Base-by-base conservation (phyloP, 2,797 vertebrate species). In the Hoplostethus mediterraneus region DNA sequence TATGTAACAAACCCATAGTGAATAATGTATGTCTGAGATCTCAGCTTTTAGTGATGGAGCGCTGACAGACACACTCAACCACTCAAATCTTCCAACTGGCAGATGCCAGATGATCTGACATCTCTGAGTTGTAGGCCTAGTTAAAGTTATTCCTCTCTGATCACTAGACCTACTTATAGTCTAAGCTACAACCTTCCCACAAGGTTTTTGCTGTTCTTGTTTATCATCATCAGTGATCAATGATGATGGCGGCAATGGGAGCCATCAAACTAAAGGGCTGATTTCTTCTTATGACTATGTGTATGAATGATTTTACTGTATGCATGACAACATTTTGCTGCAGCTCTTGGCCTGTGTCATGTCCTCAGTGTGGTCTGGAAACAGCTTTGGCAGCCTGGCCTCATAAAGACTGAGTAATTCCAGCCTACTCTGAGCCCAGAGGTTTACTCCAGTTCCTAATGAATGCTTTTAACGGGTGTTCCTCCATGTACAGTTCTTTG, bases 401-500 rank as follows among this genome's bases (percentile, higher is more conserved):
- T 76, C 84, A 73, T 78, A 80, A 80, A 81, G 54, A 40, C 52
- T 5, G 63, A 84, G 69, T 81, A 25, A 68, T 75, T 84, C 76
- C 77, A 82, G 64, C 52, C 28, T 45, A 16, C 38, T 71, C 44
- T 28, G 67, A 72, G 63, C 62, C 63, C 65, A 55, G 67, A 84
- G 72, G 71, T 88, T 82, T 75, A 81, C 65, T 77, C 84, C 73
- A 71, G 73, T 57, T 71, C 44, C 70, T 80, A 74, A 78, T 81
- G 65, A 86, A 85, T 48, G 68, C 63, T 73, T 89, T 79, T 38
- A 81, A 68, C 61, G 45, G 63, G 73, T 70, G 61, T 61, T 56
- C 60, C 68, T 71, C 38, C 11, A 1, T 64, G 33, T 55, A 65
- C 57, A 52, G 40, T 36, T 3, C 31, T 59, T 14, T 0, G 25